Base-by-base conservation (phyloP, 2,888 invertebrate species). In the Thera obeliscata region DNA sequence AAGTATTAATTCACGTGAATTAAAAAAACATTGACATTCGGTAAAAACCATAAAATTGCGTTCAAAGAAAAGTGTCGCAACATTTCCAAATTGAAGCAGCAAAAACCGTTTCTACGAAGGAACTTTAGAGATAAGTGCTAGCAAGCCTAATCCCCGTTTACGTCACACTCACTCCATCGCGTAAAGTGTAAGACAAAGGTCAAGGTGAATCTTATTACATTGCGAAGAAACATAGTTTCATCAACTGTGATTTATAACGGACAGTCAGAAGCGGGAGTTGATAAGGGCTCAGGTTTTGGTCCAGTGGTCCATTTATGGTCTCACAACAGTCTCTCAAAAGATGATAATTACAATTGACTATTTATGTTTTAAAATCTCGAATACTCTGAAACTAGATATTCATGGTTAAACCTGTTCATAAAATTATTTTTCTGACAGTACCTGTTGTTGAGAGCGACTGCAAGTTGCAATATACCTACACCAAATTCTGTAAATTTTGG, bases 171-270 rank as follows among this genome's bases (percentile, higher is more conserved):
- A 63, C 59, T 62, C 41, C 48, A 55, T 56, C 59, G 35, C 50
- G 49, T 59, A 41, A 46, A 50, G 55, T 55, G 38, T 57, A 22
- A 36, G 66, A 52, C 49, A 49, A 35, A 63, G 67, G 63, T 63
- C 63, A 67, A 67, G 63, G 59, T 33, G 49, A 59, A 33, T 4
- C 58, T 64, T 64, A 59, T 64, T 60, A 55, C 54, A 33, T 64
- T 64, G 33, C 59, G 22, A 55, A 36, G 59, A 64, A 55, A 55
- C 58, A 49, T 59, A 55, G 55, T 64, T 52, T 50, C 49, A 52
- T 35, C 43, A 59, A 48, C 59, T 38, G 22, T 36, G 52, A 33
- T 57, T 64, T 50, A 52, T 43, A 46, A 9, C 43, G 43, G 22
- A 22, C 22, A 22, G 22, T 22, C 22, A 22, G 22, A 22, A 22